Evolutionary conservation across 2,797 vertebrate species (phyloP), one percentile per base, ranked within the genome.

Genomic region (Microtus agrestis): DNA sequence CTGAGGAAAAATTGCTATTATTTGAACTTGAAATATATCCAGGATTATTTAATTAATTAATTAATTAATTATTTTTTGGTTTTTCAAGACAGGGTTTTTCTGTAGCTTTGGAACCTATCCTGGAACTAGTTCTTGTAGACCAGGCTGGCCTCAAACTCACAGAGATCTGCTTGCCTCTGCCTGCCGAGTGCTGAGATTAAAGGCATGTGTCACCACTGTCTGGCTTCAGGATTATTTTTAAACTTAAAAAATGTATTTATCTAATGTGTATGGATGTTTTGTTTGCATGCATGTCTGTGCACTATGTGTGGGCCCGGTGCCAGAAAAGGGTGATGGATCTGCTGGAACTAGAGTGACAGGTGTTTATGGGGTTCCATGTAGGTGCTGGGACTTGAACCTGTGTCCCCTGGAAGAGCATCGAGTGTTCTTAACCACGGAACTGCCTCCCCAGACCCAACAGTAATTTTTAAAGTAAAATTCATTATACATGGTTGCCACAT

Each of bases 381-480:
- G n/a, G 19, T 37, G 3, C 69, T 37, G 19, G 69, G 37, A 71
- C 56, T 37, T 71, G 69, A 71, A 37, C 69, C 9, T 0, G n/a
- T 19, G n/a, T 37, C 69, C 19, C 21, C n/a, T 71, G n/a, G 8
- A 71, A 69, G 17, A 71, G 17, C 67, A 9, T 17, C 3, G 17
- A 37, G 67, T 37, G 19, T 21, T 71, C 69, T 71, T 71, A 71
- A 23, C n/a, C 69, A 37, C 9, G 4, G 69, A 71, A 19, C 67
- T 37, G 3, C n/a, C n/a, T 71, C n/a, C 19, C 17, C 17, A 71
- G 17, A 19, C 40, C 5, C 29, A 31, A 59, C 5, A 67, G 40
- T 74, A 86, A 29, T 69, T 91, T 84, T 73, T 46, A 48, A 94
- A 46, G 43, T 78, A 87, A 48, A 80, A 87, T 31, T 96, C 6